Conservation (phyloP, 2,113 vertebrate species). For the Campylorhamphus procurvoides region DNA sequence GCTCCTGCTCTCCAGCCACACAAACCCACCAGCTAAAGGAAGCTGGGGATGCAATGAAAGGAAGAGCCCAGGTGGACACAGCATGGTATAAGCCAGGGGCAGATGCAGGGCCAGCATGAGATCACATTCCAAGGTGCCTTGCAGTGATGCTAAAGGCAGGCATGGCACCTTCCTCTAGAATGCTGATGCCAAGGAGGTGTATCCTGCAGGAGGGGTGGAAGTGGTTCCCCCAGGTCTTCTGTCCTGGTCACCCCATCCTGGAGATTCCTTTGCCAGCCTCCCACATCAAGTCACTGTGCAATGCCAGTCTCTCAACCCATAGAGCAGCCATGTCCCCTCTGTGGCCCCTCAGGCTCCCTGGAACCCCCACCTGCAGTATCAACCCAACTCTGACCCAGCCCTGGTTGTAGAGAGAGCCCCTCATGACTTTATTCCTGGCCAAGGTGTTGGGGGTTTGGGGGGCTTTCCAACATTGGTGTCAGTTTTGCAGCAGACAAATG, state of each 20-base stretch:
- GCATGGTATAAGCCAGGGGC: not conserved
- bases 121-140: not conserved
- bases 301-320: not conserved
- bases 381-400: not conserved
- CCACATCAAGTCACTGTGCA: not conserved
- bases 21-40: not conserved
- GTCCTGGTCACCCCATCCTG: not conserved
- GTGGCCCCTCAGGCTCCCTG: not conserved
- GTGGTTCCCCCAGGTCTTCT: not conserved
- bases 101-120: not conserved
- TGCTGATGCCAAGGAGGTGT: not conserved
- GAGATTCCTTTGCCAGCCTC: not conserved
- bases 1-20: not conserved
- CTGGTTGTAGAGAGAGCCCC: not conserved
- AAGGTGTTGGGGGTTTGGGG: too few relatives aligned
- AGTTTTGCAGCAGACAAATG: not conserved
- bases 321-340: not conserved
- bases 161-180: not conserved
- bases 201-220: not conserved
- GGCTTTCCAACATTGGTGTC: not conserved
- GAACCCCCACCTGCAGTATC: not conserved
- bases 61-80: not conserved
- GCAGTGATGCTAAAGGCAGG: not conserved
- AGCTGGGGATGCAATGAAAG: not conserved
- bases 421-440: not conserved